Evolutionary conservation across 2,888 invertebrate species (phyloP).

Genomic region (Leucophenga montana): DNA sequence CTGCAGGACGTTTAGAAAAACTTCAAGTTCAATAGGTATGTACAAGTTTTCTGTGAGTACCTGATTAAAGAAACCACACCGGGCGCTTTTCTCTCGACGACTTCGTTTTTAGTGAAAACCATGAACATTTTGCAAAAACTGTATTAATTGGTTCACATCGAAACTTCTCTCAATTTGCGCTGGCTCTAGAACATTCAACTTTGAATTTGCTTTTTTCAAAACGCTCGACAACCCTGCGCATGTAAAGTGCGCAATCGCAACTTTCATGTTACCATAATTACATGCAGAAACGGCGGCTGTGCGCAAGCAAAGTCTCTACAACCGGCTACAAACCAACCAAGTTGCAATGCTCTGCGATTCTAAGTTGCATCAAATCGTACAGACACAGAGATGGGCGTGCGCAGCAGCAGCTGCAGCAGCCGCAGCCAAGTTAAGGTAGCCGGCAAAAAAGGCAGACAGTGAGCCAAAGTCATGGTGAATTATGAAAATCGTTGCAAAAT

Average conservation of each 20-base stretch:
- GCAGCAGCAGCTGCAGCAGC: conserved; percentile 40
- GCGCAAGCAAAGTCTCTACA: conserved; percentile 10
- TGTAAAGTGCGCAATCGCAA: conserved; percentile 34
- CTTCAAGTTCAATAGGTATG: too few relatives aligned
- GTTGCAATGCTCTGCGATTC: conserved; percentile 1
- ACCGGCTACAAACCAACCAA: conserved; percentile 28
- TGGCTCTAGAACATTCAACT: too few relatives aligned
- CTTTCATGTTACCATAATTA: conserved; percentile 68
- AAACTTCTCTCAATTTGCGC: too few relatives aligned
- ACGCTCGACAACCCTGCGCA: conserved; percentile 45
- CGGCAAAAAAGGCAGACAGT: conserved; percentile 14
- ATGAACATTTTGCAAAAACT: too few relatives aligned
- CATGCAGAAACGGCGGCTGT: conserved; percentile 56
- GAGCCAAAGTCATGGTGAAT: conserved; percentile 65
- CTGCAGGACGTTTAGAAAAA: too few relatives aligned
- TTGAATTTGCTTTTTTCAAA: background rate
- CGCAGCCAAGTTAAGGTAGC: conserved; percentile 17
- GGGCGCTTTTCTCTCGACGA: too few relatives aligned
- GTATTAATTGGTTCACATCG: too few relatives aligned
- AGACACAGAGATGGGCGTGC: conserved; percentile 55
- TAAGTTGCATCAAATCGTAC: conserved; percentile 41
- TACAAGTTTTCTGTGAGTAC: too few relatives aligned
- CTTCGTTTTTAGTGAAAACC: too few relatives aligned
- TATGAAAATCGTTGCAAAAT: conserved; percentile 71
- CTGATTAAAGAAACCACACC: too few relatives aligned